phyloP scores from a whole-genome alignment of 2,888 invertebrate species.

The Creontiades dilutus region DNA sequence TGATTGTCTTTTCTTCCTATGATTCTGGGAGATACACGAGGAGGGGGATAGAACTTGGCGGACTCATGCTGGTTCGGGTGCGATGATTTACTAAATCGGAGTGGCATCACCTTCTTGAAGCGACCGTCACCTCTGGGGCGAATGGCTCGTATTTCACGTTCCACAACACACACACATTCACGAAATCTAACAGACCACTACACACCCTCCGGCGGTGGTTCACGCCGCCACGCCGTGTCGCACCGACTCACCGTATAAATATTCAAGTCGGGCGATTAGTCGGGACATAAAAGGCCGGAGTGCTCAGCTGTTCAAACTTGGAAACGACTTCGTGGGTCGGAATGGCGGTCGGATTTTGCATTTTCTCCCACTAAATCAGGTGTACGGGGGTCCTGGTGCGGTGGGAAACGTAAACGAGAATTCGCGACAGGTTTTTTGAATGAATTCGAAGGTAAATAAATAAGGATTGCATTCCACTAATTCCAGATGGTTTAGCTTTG shows the following conservation, averaged over 20 bases:
- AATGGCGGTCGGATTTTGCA: conserved; percentile 17
- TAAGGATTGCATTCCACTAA: conserved; percentile 18
- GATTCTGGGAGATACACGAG: no score
- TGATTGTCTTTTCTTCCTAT: no score
- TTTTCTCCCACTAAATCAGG: conserved; percentile 22
- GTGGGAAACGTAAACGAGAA: neutral
- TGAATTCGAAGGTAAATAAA: conserved; percentile 10
- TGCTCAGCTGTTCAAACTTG: conserved; percentile 17
- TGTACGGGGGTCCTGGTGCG: neutral
- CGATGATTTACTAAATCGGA: neutral
- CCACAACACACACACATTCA: neutral
- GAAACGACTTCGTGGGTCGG: neutral
- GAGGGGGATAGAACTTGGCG: no score
- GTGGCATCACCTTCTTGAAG: neutral
- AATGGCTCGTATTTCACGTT: neutral
- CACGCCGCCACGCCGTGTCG: neutral
- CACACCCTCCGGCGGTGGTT: neutral
- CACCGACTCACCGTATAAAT: neutral
- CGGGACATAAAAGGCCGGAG: conserved; percentile 5
- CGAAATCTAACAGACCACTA: neutral
- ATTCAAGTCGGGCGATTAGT: conserved; percentile 10
- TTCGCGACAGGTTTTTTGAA: neutral
- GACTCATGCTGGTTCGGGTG: neutral
- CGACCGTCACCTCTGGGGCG: neutral
- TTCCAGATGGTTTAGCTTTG: neutral